These are phyloP conservation scores for Gambusia holbrooki DNA, from an alignment of 2,113 vertebrate genomes.

Conservation along the genomic window DNA sequence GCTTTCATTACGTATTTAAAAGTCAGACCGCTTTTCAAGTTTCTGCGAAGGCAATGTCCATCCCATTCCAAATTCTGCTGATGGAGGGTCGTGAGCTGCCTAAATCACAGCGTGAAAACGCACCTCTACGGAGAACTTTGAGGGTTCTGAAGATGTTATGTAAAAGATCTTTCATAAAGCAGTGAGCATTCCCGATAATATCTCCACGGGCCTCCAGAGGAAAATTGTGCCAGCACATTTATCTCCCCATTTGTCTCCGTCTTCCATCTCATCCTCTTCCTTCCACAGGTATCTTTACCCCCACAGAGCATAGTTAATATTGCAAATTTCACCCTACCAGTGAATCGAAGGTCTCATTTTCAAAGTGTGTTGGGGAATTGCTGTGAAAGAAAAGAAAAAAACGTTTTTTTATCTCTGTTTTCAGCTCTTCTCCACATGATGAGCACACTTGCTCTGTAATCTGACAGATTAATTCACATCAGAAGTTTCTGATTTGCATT, in stretches of 20 bases:
- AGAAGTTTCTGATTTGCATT: slow-evolving; percentile 52
- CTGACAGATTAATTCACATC: slow-evolving; percentile 37
- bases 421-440: slow-evolving; percentile 22
- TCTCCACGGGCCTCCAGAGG: slow-evolving; percentile 28
- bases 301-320: slow-evolving; percentile 47
- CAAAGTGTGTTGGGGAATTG: slow-evolving; percentile 24
- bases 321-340: slow-evolving; percentile 26
- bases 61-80: slow-evolving; percentile 14
- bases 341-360: slow-evolving; percentile 29
- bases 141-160: slow-evolving; percentile 24
- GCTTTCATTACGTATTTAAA: slow-evolving; percentile 29
- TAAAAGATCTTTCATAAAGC: slow-evolving; percentile 42
- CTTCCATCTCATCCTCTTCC: slow-evolving; percentile 34
- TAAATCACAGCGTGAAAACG: slow-evolving; percentile 31
- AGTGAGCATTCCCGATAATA: slow-evolving; percentile 29
- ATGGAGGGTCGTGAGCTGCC: slow-evolving; percentile 24
- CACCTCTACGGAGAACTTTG: background rate
- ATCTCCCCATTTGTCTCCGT: slow-evolving; percentile 54
- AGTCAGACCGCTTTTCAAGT: slow-evolving; percentile 44
- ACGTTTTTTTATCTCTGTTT: slow-evolving; percentile 43
- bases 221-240: slow-evolving; percentile 52
- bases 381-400: slow-evolving; percentile 4
- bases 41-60: slow-evolving; percentile 13
- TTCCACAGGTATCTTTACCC: slow-evolving; percentile 44
- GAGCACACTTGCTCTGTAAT: slow-evolving; percentile 28